Percentiles rank a stretch among this genome's conserved stretches.
Conservation (phyloP, 1,140 invertebrate genomes). For the Lucilia sericata region DNA sequence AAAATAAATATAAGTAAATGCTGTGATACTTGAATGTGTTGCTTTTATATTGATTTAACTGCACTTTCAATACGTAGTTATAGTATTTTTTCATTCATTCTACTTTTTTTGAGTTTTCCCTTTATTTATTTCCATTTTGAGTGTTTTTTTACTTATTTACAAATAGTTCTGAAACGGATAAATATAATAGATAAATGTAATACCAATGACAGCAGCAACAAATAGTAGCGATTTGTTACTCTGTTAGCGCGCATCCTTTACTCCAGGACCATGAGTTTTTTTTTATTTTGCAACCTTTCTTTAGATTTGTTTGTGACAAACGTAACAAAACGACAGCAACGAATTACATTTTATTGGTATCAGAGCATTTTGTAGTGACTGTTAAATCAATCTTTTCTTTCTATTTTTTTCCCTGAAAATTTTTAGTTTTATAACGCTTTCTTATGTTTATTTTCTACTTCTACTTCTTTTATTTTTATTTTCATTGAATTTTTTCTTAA, state of each 20-base stretch:
- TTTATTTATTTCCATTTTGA: neutral
- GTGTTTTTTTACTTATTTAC: neutral
- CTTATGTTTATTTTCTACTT: neutral
- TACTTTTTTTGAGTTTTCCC: neutral
- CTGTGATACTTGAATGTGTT: neutral
- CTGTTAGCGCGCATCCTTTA: constrained; percentile 22
- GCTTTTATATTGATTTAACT: constrained; percentile 20
- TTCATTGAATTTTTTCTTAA: constrained; percentile 25
- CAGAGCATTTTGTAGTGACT: constrained; percentile 28
- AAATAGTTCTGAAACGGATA: constrained; percentile 16
- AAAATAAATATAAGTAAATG: neutral
- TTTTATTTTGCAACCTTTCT: neutral
- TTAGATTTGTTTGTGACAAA: constrained; percentile 31
- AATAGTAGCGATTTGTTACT: constrained; percentile 36
- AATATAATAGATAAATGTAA: constrained; percentile 13
- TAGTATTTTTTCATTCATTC: neutral
- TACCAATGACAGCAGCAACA: constrained; percentile 30
- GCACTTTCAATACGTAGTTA: constrained; percentile 20
- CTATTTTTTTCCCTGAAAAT: neutral
- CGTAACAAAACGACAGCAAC: neutral
- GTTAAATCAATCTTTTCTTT: constrained; percentile 30
- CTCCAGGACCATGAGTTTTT: neutral
- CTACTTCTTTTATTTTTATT: neutral
- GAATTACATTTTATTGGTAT: constrained; percentile 35
- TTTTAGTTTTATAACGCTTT: neutral